Percentiles rank a stretch among this genome's conserved stretches.
Evolutionary conservation across 2,888 invertebrate genomes (phyloP).

Genomic region (Leptodirus hochenwartii): DNA sequence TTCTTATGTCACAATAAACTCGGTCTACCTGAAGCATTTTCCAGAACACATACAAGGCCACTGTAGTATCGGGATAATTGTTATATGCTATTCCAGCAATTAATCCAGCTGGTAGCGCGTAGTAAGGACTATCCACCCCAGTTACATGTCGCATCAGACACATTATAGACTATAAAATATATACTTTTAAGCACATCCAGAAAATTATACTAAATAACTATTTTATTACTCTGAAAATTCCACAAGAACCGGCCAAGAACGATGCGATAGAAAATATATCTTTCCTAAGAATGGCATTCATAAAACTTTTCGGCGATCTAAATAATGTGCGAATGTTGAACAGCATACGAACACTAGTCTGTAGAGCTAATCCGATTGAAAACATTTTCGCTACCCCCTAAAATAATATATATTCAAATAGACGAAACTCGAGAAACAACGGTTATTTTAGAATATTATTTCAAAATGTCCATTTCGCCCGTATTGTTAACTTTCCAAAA

Average conservation of each 20-base stretch:
- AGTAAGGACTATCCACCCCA: slow-evolving; percentile 38
- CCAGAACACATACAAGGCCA: slow-evolving; percentile 70
- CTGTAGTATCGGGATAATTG: slow-evolving; percentile 56
- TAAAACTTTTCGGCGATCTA: slow-evolving; percentile 31
- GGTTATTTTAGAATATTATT: too few relatives aligned
- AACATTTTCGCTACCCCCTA: slow-evolving; percentile 41
- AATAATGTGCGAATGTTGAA: slow-evolving; percentile 35
- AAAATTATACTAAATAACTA: neutral
- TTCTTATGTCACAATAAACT: too few relatives aligned
- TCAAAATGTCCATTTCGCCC: too few relatives aligned
- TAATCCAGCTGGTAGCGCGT: slow-evolving; percentile 52
- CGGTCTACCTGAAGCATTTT: slow-evolving; percentile 69
- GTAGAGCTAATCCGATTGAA: slow-evolving; percentile 39
- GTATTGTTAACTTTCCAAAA: too few relatives aligned
- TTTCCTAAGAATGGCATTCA: slow-evolving; percentile 32
- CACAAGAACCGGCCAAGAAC: slow-evolving; percentile 51
- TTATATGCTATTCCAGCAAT: slow-evolving; percentile 51
- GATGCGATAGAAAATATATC: slow-evolving; percentile 41
- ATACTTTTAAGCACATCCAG: neutral
- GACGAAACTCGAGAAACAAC: too few relatives aligned
- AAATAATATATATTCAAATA: slow-evolving; percentile 15
- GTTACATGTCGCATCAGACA: slow-evolving; percentile 45
- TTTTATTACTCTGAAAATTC: slow-evolving; percentile 41
- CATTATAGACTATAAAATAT: slow-evolving; percentile 33
- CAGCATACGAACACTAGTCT: slow-evolving; percentile 37